Conservation (phyloP, 2,113 vertebrate genomes). For the Lutjanus erythropterus region DNA sequence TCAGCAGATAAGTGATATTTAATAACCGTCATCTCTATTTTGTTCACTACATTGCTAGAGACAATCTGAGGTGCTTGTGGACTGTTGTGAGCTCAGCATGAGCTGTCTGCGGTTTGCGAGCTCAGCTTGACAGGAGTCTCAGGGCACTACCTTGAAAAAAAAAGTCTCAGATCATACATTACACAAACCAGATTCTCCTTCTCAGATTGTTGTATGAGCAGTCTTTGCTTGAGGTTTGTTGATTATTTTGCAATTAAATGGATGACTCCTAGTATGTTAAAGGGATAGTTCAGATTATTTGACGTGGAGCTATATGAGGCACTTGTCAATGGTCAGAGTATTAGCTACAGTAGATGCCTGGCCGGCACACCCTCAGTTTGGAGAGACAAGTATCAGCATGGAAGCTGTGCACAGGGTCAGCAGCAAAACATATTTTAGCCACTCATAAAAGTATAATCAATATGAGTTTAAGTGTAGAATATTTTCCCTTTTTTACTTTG, state of each 20-base stretch:
- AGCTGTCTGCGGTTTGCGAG: conserved; percentile 58
- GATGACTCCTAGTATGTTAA: background rate
- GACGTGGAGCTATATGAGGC: too few relatives aligned
- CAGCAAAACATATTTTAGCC: too few relatives aligned
- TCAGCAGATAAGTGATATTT: conserved; percentile 75
- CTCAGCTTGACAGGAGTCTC: conserved; percentile 56
- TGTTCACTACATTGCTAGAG: conserved; percentile 51
- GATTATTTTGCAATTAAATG: conserved; percentile 20
- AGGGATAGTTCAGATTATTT: too few relatives aligned
- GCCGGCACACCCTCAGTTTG: too few relatives aligned
- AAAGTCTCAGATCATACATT: conserved; percentile 24
- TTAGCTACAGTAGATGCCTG: too few relatives aligned
- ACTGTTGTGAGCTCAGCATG: conserved; percentile 66
- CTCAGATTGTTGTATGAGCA: background rate
- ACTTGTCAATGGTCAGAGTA: too few relatives aligned
- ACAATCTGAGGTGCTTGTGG: conserved; percentile 65
- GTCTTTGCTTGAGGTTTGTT: background rate
- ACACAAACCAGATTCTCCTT: conserved; percentile 25
- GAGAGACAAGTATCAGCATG: too few relatives aligned
- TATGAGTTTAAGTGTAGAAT: too few relatives aligned
- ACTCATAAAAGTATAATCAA: too few relatives aligned
- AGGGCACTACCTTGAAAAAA: conserved; percentile 48
- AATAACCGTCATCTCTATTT: conserved; percentile 68
- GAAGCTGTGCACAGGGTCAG: too few relatives aligned
- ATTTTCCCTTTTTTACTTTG: too few relatives aligned